Percentiles rank a stretch among this genome's conserved stretches.
These are phyloP conservation scores for Vombatus ursinus DNA, from an alignment of 2,113 vertebrate genomes.

Conservation along the genomic window DNA sequence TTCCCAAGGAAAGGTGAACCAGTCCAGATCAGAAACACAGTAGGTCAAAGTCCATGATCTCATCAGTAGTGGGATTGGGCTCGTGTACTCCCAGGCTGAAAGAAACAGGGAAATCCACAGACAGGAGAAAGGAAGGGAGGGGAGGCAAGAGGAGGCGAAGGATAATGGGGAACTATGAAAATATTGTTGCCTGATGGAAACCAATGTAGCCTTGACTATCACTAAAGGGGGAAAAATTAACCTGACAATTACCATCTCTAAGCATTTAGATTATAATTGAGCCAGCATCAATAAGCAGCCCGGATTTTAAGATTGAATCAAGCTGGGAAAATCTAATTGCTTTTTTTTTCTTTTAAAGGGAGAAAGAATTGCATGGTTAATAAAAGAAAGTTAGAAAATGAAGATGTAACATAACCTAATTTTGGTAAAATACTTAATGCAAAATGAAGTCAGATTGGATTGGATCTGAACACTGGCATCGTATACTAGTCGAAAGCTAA, in stretches of 20 bases:
- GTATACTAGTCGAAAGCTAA: constrained; percentile 17
- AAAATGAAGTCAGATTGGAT: constrained; percentile 71
- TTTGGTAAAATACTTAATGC: constrained; percentile 71
- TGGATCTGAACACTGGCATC: constrained; percentile 62
- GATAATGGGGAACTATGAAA: neutral
- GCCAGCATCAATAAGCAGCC: constrained; percentile 63
- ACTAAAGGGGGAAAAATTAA: neutral
- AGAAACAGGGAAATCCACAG: neutral
- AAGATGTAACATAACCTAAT: constrained; percentile 74
- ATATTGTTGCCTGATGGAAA: constrained; percentile 28
- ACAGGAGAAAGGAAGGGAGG: no score
- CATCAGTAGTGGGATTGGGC: neutral
- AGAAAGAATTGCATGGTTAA: constrained; percentile 70
- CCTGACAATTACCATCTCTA: constrained; percentile 41
- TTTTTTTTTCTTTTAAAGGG: constrained; percentile 44
- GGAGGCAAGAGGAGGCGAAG: fast-evolving
- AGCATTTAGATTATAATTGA: constrained; percentile 60
- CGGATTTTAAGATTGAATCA: constrained; percentile 72
- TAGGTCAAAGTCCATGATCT: neutral
- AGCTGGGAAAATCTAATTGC: constrained; percentile 76
- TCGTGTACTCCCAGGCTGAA: neutral
- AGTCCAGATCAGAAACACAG: neutral
- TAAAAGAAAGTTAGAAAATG: constrained; percentile 68
- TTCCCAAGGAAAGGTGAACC: neutral
- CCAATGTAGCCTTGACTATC: constrained; percentile 43